Evolutionary conservation across 2,888 invertebrate genomes (phyloP), one percentile per base, ranked within the genome.

Genomic region (Cephus spinipes): DNA sequence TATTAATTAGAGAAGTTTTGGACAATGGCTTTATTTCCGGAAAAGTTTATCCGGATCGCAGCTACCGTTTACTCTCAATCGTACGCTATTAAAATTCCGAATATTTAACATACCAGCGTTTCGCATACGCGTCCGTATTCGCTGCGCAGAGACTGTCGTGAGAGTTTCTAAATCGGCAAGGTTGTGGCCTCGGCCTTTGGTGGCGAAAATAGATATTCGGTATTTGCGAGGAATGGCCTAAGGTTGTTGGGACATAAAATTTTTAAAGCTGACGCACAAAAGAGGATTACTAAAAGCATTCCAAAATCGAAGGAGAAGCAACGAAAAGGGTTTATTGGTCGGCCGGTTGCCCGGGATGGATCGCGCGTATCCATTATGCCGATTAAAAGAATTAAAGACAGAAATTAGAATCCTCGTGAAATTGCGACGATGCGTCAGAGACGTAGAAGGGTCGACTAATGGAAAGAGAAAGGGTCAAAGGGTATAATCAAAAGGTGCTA

Each of bases 1-100:
- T 81, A 81, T 84, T 83, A 83, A 84, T 84, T 82, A 81, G 79
- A 68, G 81, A 80, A 84, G 75, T 81, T 83, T 78, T 80, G 40
- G 75, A 76, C 79, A 80, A 79, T 77, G 78, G 74, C 79, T 82
- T 80, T 81, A 79, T 81, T 81, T 76, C 74, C 82, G 78, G 69
- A 71, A 34, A 76, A 77, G 73, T 78, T 75, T 55, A 55, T 0
- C 55, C 55, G 23, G 23, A 15, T 9, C 1, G 23, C 40, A 55
- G 40, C 23, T 55, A 23, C 1, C 23, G 55, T 55, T 23, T 23
- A 55, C 55, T 55, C 55, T 55, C 55, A 55, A 55, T 23, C 23
- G 23, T 23, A 55, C 55, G 55, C 55, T 23, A 9, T 55, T 23
- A 23, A 23, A 55, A 55, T 55, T 55, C 9, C 55, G 55, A 55